phyloP scores from a whole-genome alignment of 2,113 vertebrate species.

The Corythaixoides concolor region DNA sequence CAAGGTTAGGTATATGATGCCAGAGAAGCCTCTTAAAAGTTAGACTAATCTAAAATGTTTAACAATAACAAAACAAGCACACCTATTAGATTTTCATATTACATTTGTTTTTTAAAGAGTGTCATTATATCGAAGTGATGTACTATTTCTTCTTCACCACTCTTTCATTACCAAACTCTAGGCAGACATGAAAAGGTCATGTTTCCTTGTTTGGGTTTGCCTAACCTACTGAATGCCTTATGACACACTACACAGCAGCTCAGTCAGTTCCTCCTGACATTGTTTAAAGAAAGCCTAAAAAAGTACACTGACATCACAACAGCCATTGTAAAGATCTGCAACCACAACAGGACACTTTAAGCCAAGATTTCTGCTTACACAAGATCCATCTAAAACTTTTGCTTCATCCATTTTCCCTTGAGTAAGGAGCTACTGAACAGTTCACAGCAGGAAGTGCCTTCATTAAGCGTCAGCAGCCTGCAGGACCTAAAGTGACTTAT shows the following conservation, averaged over 20 bases:
- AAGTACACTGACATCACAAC: not conserved
- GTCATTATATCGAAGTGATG: not conserved
- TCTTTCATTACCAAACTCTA: not conserved
- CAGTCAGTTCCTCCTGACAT: not conserved
- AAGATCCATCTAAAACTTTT: not conserved
- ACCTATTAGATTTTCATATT: not conserved
- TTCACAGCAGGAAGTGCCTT: not conserved
- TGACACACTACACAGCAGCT: not conserved
- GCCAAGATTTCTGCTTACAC: not conserved
- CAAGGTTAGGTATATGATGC: not conserved
- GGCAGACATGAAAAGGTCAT: not conserved
- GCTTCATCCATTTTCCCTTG: not conserved
- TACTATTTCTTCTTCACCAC: not conserved
- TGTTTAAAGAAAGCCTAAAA: not conserved
- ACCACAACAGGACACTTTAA: not conserved
- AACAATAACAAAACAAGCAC: not conserved
- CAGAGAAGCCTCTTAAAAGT: not conserved
- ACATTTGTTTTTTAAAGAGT: not conserved
- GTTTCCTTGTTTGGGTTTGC: not conserved
- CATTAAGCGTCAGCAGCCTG: not conserved
- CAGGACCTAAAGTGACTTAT: not conserved
- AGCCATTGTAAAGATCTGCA: not conserved
- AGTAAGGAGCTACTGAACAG: not conserved
- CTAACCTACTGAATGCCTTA: not conserved
- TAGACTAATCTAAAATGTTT: not conserved